These are phyloP conservation scores for Varanus komodoensis DNA, from an alignment of 2,113 vertebrate species.

Conservation along the genomic window DNA sequence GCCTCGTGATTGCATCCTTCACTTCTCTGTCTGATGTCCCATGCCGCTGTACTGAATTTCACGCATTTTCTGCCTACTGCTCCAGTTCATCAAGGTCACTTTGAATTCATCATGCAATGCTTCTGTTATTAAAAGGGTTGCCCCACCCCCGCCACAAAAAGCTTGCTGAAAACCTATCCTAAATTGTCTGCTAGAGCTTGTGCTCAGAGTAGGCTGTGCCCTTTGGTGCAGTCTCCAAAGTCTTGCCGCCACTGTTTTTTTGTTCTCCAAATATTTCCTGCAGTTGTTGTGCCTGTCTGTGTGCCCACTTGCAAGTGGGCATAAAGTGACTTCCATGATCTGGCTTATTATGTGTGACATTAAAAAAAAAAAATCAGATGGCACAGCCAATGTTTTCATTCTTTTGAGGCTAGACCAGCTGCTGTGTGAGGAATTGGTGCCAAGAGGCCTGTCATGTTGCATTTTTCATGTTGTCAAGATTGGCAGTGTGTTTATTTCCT, in stretches of 20 bases:
- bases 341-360: slow-evolving; percentile 43
- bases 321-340: slow-evolving; percentile 51
- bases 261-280: slow-evolving; percentile 6
- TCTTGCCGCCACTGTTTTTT: slow-evolving; percentile 13
- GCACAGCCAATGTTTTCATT: slow-evolving; percentile 26
- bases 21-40: not conserved
- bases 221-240: not conserved
- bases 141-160: not conserved
- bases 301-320: slow-evolving; percentile 28
- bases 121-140: not conserved
- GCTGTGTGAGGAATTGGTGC: slow-evolving; percentile 57
- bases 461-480: slow-evolving; percentile 31
- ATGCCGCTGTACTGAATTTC: not conserved
- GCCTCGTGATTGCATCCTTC: too few relatives aligned
- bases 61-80: not conserved
- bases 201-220: not conserved
- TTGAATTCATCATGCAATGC: not conserved
- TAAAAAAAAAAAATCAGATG: slow-evolving; percentile 42
- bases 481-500: slow-evolving; percentile 34
- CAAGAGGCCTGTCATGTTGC: slow-evolving; percentile 41
- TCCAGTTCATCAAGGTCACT: not conserved
- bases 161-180: not conserved
- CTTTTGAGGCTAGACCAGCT: slow-evolving; percentile 56
- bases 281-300: not conserved
- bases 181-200: not conserved